phyloP scores from a whole-genome alignment of 2,888 invertebrate genomes.

The Scotopteryx bipunctaria region DNA sequence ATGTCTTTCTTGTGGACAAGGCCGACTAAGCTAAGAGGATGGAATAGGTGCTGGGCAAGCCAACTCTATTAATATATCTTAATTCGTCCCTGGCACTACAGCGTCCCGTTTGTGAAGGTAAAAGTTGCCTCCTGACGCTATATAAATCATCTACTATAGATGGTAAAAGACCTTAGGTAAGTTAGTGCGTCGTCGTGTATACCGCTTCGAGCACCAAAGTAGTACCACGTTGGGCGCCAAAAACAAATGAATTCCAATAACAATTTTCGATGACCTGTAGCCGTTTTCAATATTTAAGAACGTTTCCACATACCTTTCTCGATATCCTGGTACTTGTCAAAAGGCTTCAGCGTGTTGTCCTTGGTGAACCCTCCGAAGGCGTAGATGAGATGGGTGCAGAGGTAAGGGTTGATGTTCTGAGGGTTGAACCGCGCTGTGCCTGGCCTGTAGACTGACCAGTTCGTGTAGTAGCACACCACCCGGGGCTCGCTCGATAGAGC shows the following conservation, averaged over 20 bases:
- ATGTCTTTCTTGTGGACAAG: too few relatives aligned
- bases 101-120: too few relatives aligned
- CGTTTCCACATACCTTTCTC: constrained; percentile 89
- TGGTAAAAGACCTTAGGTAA: not conserved
- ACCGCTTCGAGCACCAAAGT: not conserved
- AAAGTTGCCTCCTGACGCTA: too few relatives aligned
- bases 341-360: constrained; percentile 95
- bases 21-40: too few relatives aligned
- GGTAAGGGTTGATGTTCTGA: constrained; percentile 96
- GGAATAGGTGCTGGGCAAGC: too few relatives aligned
- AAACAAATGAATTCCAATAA: too few relatives aligned
- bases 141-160: too few relatives aligned
- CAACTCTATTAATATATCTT: too few relatives aligned
- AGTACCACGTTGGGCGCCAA: constrained; percentile 15
- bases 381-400: constrained; percentile 96
- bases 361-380: constrained; percentile 96
- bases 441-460: constrained; percentile 96
- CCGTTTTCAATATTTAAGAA: not conserved
- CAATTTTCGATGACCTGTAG: not conserved
- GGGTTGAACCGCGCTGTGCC: constrained; percentile 96
- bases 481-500: constrained; percentile 84
- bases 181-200: too few relatives aligned
- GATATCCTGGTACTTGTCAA: constrained; percentile 97
- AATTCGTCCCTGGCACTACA: too few relatives aligned
- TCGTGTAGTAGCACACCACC: constrained; percentile 96